Evolutionary conservation across 2,888 invertebrate genomes (phyloP).

Genomic region (Melipona bicolor): DNA sequence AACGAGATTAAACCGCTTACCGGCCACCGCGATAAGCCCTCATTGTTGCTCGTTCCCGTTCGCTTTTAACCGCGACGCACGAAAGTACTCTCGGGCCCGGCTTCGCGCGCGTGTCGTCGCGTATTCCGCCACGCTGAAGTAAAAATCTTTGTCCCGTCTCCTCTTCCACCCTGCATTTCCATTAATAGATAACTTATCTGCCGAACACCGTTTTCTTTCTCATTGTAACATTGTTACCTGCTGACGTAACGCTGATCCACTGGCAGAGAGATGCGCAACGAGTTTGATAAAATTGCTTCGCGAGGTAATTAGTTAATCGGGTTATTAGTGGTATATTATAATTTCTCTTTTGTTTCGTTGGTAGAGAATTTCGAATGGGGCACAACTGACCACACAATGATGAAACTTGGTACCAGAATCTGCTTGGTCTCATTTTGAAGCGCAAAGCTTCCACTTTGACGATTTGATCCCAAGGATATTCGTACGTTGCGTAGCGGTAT

Average conservation of each 20-base stretch:
- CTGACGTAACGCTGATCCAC: constrained; percentile 18
- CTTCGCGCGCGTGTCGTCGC: constrained; percentile 44
- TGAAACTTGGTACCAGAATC: too few species aligned
- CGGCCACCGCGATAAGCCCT: constrained; percentile 67
- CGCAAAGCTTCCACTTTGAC: too few species aligned
- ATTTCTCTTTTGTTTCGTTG: too few species aligned
- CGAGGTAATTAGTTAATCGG: neutral
- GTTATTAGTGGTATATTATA: too few species aligned
- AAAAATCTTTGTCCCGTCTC: constrained; percentile 12
- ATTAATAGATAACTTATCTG: constrained; percentile 22
- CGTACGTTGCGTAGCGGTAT: too few species aligned
- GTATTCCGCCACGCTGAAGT: constrained; percentile 22
- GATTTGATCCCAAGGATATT: too few species aligned
- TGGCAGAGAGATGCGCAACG: neutral
- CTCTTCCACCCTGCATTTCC: neutral
- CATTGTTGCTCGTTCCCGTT: constrained; percentile 67
- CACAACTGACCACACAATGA: too few species aligned
- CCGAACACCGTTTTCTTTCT: neutral
- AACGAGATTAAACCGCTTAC: constrained; percentile 70
- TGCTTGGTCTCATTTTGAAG: too few species aligned
- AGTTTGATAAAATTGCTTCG: neutral
- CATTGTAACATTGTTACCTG: constrained; percentile 23
- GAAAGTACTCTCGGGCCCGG: constrained; percentile 42
- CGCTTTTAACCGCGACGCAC: constrained; percentile 62
- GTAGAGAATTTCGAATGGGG: too few species aligned